Conservation (phyloP, 1,140 invertebrate species). For the Drosophila orosa region DNA sequence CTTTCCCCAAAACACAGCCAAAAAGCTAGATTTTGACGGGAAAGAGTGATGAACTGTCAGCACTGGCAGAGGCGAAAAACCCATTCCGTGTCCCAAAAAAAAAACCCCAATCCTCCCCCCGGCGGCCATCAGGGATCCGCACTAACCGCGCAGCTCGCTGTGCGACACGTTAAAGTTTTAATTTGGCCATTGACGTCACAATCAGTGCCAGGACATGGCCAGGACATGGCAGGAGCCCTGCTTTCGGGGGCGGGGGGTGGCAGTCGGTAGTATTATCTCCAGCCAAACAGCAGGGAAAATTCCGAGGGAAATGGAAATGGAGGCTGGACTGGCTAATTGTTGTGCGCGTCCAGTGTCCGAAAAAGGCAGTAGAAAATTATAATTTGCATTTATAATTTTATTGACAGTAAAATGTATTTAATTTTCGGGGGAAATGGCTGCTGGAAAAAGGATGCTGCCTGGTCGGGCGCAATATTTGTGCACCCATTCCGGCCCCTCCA, state of each 20-base stretch:
- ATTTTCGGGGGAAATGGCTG: constrained; percentile 61
- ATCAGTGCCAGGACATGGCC: constrained; percentile 51
- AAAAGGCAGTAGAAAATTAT: constrained; percentile 79
- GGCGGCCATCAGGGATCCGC: constrained; percentile 14
- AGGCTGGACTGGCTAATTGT: constrained; percentile 60
- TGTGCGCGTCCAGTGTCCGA: constrained; percentile 53
- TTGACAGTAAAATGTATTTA: constrained; percentile 83
- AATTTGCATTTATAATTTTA: constrained; percentile 83
- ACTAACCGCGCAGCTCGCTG: constrained; percentile 26
- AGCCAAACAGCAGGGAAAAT: constrained; percentile 21
- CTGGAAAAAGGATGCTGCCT: constrained; percentile 36
- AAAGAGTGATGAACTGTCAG: constrained; percentile 23
- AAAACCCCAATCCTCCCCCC: background rate
- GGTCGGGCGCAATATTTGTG: constrained; percentile 52
- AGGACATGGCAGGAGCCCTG: constrained; percentile 1
- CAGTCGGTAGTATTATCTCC: constrained; percentile 62
- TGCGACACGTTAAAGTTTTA: constrained; percentile 79
- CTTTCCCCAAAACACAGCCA: background rate
- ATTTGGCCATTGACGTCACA: constrained; percentile 76
- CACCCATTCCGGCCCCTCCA: background rate
- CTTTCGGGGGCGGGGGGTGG: constrained; percentile 11
- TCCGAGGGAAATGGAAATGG: background rate
- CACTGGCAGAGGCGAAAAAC: constrained; percentile 3
- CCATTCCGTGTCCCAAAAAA: constrained; percentile 10
- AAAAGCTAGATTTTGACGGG: constrained; percentile 6